A percentile compares a stretch with the other conserved stretches of the same genome.
Evolutionary conservation across 2,888 invertebrate genomes (phyloP).

Genomic region (Parapristionchus giblindavisi): DNA sequence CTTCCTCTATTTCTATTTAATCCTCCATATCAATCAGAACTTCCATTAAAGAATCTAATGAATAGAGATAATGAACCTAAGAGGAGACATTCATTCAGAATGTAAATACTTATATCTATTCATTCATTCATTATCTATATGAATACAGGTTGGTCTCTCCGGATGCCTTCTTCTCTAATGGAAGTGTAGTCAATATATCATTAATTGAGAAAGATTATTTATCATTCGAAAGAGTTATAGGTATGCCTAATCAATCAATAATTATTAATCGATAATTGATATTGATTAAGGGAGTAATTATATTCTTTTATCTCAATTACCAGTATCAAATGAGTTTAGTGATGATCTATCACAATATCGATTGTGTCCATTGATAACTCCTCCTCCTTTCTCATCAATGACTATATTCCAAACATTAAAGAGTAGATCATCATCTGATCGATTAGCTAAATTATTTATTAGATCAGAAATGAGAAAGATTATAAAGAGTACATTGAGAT

Average conservation of each 20-base stretch:
- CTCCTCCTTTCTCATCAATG: slow-evolving; percentile 18
- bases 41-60: slow-evolving; percentile 22
- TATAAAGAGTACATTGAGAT: slow-evolving; percentile 4
- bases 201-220: slow-evolving; percentile 35
- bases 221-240: slow-evolving; percentile 20
- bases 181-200: slow-evolving; percentile 27
- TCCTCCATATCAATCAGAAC: slow-evolving; percentile 20
- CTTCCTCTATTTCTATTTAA: slow-evolving; percentile 28
- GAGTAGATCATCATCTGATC: slow-evolving; percentile 18
- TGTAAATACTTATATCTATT: not conserved
- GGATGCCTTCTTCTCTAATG: slow-evolving; percentile 24
- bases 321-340: slow-evolving; percentile 5
- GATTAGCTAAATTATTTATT: slow-evolving; percentile 19
- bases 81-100: slow-evolving; percentile 33
- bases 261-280: not conserved
- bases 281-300: slow-evolving; percentile 11
- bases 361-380: slow-evolving; percentile 4
- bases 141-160: slow-evolving; percentile 13
- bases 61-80: slow-evolving; percentile 7
- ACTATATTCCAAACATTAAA: slow-evolving; percentile 9
- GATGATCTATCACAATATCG: slow-evolving; percentile 17
- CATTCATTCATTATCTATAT: not conserved
- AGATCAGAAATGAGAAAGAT: slow-evolving; percentile 19
- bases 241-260: not conserved
- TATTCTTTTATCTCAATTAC: slow-evolving; percentile 18